Percentiles rank a stretch among this genome's conserved stretches.
Conservation (phyloP, 2,888 invertebrate genomes). For the Dendrolimus houi region DNA sequence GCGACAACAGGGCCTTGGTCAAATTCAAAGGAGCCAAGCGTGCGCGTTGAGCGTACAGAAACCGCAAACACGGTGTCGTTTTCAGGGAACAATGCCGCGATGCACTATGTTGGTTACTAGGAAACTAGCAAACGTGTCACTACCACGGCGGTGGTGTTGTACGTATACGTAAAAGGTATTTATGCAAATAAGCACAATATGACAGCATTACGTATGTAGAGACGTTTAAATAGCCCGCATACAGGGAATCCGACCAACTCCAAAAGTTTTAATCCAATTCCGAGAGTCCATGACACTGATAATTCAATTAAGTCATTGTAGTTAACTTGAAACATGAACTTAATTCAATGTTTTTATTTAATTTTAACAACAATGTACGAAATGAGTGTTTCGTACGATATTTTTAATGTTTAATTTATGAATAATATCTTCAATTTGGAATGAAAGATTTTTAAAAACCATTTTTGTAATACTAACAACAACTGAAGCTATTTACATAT, state of each 20-base stretch:
- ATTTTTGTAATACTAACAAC: no score
- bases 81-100: conserved; percentile 50
- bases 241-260: conserved; percentile 47
- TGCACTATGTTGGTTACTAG: neutral
- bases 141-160: no score
- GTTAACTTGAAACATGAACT: neutral
- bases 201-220: neutral
- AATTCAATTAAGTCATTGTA: conserved; percentile 29
- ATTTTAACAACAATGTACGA: neutral
- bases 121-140: no score
- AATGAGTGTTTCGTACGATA: no score
- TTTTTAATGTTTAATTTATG: no score
- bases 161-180: neutral
- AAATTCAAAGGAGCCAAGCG: conserved; percentile 46
- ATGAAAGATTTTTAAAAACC: no score
- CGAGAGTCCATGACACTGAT: conserved; percentile 28
- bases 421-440: no score
- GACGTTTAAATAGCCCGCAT: conserved; percentile 19
- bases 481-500: no score
- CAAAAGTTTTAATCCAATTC: conserved; percentile 58
- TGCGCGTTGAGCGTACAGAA: conserved; percentile 35
- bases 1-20: conserved; percentile 44
- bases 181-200: neutral
- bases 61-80: conserved; percentile 44
- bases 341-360: neutral